Evolutionary conservation across 2,888 invertebrate genomes (phyloP), one percentile per base, ranked within the genome.

Genomic region (Taenaris catops): DNA sequence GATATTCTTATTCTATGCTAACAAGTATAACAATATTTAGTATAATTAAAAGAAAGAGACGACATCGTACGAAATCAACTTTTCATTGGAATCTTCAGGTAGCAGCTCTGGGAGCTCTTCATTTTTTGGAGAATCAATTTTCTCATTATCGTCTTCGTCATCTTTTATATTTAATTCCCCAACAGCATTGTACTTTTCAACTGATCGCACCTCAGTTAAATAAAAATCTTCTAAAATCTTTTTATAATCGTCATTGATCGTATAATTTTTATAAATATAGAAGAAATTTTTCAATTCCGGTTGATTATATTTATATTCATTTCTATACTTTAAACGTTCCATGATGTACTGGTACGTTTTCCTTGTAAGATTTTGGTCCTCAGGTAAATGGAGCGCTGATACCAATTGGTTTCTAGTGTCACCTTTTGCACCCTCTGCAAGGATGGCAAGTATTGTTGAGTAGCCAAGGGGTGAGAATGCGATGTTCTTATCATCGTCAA

Each of bases 231-330:
- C 78, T 1, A 92, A 58, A 25, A 89, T 66, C 46, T 89, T 76
- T 48, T 89, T 90, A 55, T 89, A 91, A 11, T 89, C 88, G 20
- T 90, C 88, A 39, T 88, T 87, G 1, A 89, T 89, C 0, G 89
- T 89, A 53, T 90, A 88, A 51, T 91, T 91, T 52, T 90, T 90
- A 61, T 91, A 92, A 3, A 92, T 88, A 50, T 92, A 92, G 53
- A 92, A 89, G 80, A 89, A 92, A 51, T 90, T 91, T 56, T 90
- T 90, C 45, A 92, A 73, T 47, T 91, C 90, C 1, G 91, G 91
- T 38, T 80, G 74, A 44, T 88, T 88, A 33, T 72, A 66, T 62
- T 80, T 78, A 46, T 83, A 87, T 40, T 81, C 74, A 29, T 83
- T 71, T 1, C 67, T 79, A 28, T 87, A 88, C 46, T 78, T 84